These are phyloP conservation scores for Pristionchus pacificus DNA, from an alignment of 1,140 invertebrate species.

Conservation along the genomic window DNA sequence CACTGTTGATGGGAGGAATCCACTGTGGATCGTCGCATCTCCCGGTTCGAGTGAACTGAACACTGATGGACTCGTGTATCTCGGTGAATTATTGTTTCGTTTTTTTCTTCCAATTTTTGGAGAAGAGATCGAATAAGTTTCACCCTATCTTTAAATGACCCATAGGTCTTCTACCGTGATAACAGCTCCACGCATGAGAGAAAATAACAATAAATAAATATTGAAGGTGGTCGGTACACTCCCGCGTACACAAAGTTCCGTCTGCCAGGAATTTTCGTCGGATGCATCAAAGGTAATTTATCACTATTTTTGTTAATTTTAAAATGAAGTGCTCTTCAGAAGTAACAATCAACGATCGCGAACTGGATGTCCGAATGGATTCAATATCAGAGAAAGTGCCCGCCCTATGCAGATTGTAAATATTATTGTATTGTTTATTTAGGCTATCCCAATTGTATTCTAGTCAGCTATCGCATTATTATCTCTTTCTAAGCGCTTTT, in stretches of 20 bases:
- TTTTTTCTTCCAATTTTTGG: background rate
- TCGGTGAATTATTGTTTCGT: conserved; percentile 7
- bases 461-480: too few species aligned
- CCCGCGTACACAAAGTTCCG: background rate
- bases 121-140: background rate
- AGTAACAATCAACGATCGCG: background rate
- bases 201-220: too few species aligned
- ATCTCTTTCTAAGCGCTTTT: too few species aligned
- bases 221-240: too few species aligned
- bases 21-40: conserved; percentile 16
- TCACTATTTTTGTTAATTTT: background rate
- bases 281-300: background rate
- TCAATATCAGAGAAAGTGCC: background rate
- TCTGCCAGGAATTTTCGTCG: background rate
- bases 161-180: too few species aligned
- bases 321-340: background rate
- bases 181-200: too few species aligned
- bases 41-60: conserved; percentile 23
- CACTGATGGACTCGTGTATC: conserved; percentile 22
- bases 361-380: background rate
- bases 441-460: too few species aligned
- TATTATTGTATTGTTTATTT: too few species aligned
- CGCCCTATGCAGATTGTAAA: background rate
- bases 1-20: conserved; percentile 13
- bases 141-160: too few species aligned